phyloP scores from a whole-genome alignment of 2,797 vertebrate species.

The Oreonectes daqikongensis region DNA sequence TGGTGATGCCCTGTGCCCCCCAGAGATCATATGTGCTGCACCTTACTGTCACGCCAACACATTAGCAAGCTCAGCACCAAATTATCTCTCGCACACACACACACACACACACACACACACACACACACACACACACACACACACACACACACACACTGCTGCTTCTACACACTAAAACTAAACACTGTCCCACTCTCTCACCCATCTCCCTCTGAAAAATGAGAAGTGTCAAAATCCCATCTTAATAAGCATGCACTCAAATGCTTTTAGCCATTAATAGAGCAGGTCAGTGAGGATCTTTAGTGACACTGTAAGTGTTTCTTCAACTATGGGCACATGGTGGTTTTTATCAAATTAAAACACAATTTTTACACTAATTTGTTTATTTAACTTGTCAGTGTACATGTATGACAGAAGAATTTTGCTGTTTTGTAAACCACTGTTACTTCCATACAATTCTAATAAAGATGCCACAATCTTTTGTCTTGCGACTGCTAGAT shows the following conservation, averaged over 20 bases:
- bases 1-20: conserved; percentile 28
- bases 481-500: too few species aligned
- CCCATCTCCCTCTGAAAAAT: conserved; percentile 76
- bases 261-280: conserved; percentile 71
- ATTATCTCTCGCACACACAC: conserved; percentile 34
- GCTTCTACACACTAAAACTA: conserved; percentile 59
- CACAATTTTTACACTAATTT: background rate
- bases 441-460: too few species aligned
- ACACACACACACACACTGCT: conserved; percentile 44
- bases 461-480: too few species aligned
- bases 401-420: too few species aligned
- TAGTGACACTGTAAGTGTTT: conserved; percentile 65
- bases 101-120: too few species aligned
- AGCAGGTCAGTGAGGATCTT: conserved; percentile 68
- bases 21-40: conserved; percentile 41
- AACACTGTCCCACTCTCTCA: conserved; percentile 60
- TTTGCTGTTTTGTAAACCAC: too few species aligned
- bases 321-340: background rate
- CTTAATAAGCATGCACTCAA: conserved; percentile 68
- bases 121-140: too few species aligned
- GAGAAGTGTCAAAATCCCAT: conserved; percentile 78
- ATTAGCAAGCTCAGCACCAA: conserved; percentile 61
- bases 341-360: background rate
- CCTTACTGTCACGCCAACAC: conserved; percentile 52
- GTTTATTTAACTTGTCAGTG: too few species aligned